These are phyloP conservation scores for Bombus balteatus DNA, from an alignment of 1,140 invertebrate genomes.

Conservation along the genomic window DNA sequence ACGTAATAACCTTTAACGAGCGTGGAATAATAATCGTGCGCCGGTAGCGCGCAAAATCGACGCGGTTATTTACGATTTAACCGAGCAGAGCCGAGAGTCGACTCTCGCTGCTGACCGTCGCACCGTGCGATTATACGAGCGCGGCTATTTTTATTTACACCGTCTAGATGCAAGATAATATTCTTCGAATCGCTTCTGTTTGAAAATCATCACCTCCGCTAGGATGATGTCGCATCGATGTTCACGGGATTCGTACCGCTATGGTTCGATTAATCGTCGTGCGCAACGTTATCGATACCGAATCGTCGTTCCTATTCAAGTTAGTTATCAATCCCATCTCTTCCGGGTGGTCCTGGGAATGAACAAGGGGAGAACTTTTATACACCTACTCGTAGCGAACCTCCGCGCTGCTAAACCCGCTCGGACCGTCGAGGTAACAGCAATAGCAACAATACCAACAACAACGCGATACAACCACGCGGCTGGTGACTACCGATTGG, in stretches of 20 bases:
- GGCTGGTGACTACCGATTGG: slow-evolving; percentile 31
- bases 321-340: slow-evolving; percentile 41
- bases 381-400: slow-evolving; percentile 13
- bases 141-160: slow-evolving; percentile 5
- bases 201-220: slow-evolving; percentile 10
- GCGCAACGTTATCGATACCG: slow-evolving; percentile 10
- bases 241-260: neutral
- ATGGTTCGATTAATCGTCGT: neutral
- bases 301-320: neutral
- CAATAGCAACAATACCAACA: slow-evolving; percentile 40
- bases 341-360: slow-evolving; percentile 50
- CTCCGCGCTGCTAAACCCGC: neutral
- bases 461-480: slow-evolving; percentile 49
- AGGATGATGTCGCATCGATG: neutral
- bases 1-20: slow-evolving; percentile 63
- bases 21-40: slow-evolving; percentile 58
- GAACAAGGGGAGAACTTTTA: slow-evolving; percentile 26
- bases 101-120: neutral
- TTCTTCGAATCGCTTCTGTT: neutral
- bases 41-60: slow-evolving; percentile 50
- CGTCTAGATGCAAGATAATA: neutral
- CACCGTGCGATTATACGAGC: neutral
- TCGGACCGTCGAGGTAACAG: slow-evolving; percentile 34
- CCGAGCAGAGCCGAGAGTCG: neutral
- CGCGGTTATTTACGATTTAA: slow-evolving; percentile 59